Conservation (phyloP, 1,140 invertebrate genomes). For the Gyrodactylus salaris region DNA sequence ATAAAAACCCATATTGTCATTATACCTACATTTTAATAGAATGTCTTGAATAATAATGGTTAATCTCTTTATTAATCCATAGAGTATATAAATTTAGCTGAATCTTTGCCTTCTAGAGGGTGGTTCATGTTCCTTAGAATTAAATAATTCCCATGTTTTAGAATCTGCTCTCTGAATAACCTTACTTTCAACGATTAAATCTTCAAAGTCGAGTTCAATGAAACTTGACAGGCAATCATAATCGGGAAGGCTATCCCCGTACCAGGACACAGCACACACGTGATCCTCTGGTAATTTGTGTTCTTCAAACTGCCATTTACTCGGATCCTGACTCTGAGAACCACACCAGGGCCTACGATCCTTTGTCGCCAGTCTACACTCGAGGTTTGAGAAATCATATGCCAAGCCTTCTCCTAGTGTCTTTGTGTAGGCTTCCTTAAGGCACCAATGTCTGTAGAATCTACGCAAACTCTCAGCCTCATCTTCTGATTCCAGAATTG, state of each 20-base stretch:
- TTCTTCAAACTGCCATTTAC: neutral
- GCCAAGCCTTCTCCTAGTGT: neutral
- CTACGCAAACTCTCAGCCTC: neutral
- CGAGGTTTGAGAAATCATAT: neutral
- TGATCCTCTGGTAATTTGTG: neutral
- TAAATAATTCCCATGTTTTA: neutral
- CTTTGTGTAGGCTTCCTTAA: neutral
- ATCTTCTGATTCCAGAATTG: neutral
- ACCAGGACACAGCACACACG: neutral
- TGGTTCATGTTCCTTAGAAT: neutral
- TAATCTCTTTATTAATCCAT: too few species aligned
- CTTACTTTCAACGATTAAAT: neutral
- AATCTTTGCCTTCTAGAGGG: neutral
- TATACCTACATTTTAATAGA: too few species aligned
- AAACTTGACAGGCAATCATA: neutral
- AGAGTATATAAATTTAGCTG: neutral
- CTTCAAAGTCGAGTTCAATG: neutral
- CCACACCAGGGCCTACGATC: neutral
- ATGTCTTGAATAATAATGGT: too few species aligned
- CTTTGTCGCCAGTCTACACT: neutral
- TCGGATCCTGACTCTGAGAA: neutral
- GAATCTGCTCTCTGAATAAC: neutral
- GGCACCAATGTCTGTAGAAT: neutral
- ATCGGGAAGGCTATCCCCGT: neutral
- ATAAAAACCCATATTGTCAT: too few species aligned